Base-by-base conservation (phyloP, 2,888 invertebrate species). In the Rhabditoides inermis region DNA sequence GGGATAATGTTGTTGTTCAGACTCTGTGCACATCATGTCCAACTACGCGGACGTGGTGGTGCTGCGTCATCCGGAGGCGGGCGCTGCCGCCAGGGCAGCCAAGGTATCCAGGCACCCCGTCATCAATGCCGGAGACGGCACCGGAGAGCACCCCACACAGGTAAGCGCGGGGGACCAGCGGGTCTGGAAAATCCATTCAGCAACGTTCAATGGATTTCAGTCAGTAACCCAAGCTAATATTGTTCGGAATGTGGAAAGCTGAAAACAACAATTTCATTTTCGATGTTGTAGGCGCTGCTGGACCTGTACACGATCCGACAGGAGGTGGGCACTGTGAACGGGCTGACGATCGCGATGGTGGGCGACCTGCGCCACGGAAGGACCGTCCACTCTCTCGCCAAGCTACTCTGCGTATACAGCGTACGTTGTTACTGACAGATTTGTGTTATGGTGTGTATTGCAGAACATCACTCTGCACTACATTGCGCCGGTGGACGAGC, bases 241-340 rank as follows among this genome's bases (percentile, higher is more conserved):
- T n/a, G n/a, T n/a, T n/a, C n/a, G n/a, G n/a, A n/a, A n/a, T n/a
- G n/a, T n/a, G n/a, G n/a, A n/a, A n/a, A n/a, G n/a, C n/a, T n/a
- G n/a, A n/a, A n/a, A n/a, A n/a, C n/a, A n/a, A n/a, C n/a, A n/a
- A n/a, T n/a, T n/a, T 40, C 20, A 40, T 40, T 40, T n/a, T 40
- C 20, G 18, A 20, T 40, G 15, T 20, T 40, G 18, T 40, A 64
- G 81, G 98, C 98, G 0, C 81, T 99, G 15, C 81, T 99, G 10
- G 98, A 99, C 76, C 85, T 95, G 3, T 99, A 94, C 76, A 95
- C 98, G 4, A 98, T 99, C 69, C 84, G 95, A 60, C 92, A 98
- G 80, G 95, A 98, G 82, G 90, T 98, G 58, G 95, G 95, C 66
- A 98, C 95, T 0, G 94, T 98, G 0, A 95, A 98, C 77, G 90